Conservation (phyloP, 1,140 invertebrate genomes). For the Nixonia krombeini region DNA sequence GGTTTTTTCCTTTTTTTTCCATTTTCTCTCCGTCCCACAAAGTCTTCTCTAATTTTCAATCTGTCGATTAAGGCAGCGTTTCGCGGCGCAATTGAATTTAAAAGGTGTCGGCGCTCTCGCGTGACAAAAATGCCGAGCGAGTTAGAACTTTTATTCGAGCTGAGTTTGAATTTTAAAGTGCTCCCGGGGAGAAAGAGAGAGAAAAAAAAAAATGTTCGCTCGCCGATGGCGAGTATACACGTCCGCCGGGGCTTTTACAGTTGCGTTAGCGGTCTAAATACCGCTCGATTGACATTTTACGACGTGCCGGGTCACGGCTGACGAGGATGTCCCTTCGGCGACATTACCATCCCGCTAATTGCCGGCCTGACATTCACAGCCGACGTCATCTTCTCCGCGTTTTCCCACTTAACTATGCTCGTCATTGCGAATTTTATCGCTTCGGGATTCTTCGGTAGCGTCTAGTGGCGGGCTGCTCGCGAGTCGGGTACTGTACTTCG, state of each 20-base stretch:
- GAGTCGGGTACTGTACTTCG: too few species aligned
- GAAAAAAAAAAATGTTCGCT: conserved; percentile 42
- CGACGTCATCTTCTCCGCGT: conserved; percentile 40
- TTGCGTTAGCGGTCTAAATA: conserved; percentile 50
- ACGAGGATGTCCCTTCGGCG: conserved; percentile 31
- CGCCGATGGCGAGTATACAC: conserved; percentile 26
- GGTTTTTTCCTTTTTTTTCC: neutral
- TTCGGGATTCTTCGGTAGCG: neutral
- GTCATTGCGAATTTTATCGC: conserved; percentile 17
- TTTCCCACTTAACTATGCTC: conserved; percentile 51
- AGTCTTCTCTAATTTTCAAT: conserved; percentile 36
- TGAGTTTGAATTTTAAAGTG: conserved; percentile 47
- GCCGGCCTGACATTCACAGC: conserved; percentile 50
- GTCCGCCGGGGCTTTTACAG: conserved; percentile 34
- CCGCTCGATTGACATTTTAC: conserved; percentile 54
- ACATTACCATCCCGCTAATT: conserved; percentile 52
- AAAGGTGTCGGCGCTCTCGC: conserved; percentile 38
- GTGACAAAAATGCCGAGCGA: conserved; percentile 45
- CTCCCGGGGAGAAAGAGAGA: conserved; percentile 33
- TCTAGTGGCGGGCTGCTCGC: neutral
- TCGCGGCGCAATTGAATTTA: conserved; percentile 39
- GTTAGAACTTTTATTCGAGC: conserved; percentile 43
- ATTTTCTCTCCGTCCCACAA: conserved; percentile 31
- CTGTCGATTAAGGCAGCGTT: neutral
- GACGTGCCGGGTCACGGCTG: conserved; percentile 47